Evolutionary conservation across 2,888 invertebrate species (phyloP), one percentile per base, ranked within the genome.

Genomic region (Polyploca ridens): DNA sequence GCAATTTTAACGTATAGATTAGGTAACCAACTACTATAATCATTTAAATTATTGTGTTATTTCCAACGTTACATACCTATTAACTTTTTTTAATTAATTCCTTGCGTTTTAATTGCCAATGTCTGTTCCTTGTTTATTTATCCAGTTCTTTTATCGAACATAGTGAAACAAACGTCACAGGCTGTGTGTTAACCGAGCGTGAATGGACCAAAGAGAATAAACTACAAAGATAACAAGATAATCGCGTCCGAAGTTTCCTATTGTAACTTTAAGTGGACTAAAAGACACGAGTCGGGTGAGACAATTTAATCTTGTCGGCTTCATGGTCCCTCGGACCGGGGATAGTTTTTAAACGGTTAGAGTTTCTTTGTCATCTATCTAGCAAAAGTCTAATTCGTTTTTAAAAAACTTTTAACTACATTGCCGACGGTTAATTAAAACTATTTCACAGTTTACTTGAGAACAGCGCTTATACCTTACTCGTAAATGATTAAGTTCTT

Each of bases 291-390:
- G 80, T 78, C 79, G 81, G 84, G 85, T 82, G 84, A 85, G 87
- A 89, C 90, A 90, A 90, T 90, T 90, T 90, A 89, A 89, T 90
- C 89, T 87, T 82, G 88, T 82, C 85, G 85, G 83, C 83, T 86
- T 81, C 87, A 82, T 81, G 82, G 80, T 81, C 78, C 79, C 74
- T 72, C 76, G 76, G 83, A 78, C 74, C 72, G 75, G 64, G 75
- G 78, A 73, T 84, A 88, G 86, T 85, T 89, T 87, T 90, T 88
- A 89, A 89, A 87, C 84, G 86, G 84, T 87, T 82, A 81, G 75
- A 84, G 84, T 85, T 86, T 85, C 85, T 87, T 88, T 87, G 83
- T 85, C 85, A 85, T 87, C 81, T 79, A 79, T 82, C 82, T 79
- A 81, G 77, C 72, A 69, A 63, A 75, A 78, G 75, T 82, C 79